These are phyloP conservation scores for Melierax canorus DNA, from an alignment of 2,113 vertebrate genomes.

Conservation along the genomic window DNA sequence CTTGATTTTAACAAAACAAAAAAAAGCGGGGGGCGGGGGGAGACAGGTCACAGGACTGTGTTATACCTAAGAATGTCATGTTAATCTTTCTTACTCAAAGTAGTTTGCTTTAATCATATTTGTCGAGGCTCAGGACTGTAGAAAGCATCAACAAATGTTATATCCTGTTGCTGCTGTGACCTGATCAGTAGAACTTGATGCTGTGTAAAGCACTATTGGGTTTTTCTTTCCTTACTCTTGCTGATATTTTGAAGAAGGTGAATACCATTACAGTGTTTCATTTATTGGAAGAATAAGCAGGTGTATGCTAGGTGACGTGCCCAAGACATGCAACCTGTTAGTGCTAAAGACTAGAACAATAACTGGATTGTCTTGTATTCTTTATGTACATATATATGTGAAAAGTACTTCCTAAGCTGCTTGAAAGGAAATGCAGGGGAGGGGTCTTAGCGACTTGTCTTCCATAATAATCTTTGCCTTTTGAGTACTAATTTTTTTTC, in stretches of 20 bases:
- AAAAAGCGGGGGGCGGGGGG: accelerated
- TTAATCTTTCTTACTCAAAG: background rate
- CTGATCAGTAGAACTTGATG: background rate
- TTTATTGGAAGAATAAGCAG: background rate
- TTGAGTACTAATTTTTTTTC: background rate
- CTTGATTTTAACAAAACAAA: background rate
- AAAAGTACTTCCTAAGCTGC: background rate
- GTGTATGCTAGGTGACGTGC: background rate
- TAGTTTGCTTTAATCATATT: background rate
- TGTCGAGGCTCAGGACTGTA: background rate
- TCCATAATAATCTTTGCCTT: background rate
- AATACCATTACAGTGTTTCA: background rate
- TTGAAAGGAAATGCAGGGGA: background rate
- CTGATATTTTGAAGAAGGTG: background rate
- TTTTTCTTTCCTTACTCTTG: background rate
- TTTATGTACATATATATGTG: background rate
- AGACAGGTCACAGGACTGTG: background rate
- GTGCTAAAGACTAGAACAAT: background rate
- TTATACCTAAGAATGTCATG: background rate
- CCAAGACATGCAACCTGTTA: background rate
- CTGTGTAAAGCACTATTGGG: background rate
- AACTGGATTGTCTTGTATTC: background rate
- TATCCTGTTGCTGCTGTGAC: background rate
- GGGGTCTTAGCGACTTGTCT: background rate
- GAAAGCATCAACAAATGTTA: background rate